Conservation (phyloP, 2,113 vertebrate genomes). For the Trichechus manatus region DNA sequence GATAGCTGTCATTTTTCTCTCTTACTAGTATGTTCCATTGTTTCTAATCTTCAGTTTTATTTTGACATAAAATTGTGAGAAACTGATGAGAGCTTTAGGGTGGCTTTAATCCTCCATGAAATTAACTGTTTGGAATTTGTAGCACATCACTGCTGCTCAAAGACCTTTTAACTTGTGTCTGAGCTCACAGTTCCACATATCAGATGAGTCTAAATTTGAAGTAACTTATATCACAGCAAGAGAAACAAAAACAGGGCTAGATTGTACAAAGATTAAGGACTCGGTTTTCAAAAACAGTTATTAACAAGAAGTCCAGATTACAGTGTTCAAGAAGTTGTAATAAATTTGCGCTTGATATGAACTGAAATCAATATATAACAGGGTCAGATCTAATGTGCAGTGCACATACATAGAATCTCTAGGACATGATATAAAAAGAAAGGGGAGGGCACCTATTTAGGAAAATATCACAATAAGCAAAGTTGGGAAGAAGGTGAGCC, state of each 20-base stretch:
- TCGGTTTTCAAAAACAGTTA: background rate
- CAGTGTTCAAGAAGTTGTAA: background rate
- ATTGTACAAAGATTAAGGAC: background rate
- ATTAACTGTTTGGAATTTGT: constrained; percentile 53
- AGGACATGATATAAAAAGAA: background rate
- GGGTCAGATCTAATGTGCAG: background rate
- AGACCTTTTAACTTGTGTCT: constrained; percentile 52
- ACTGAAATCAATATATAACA: background rate
- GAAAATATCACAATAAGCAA: constrained; percentile 1
- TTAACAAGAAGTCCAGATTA: background rate
- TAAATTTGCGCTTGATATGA: background rate
- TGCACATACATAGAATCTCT: background rate
- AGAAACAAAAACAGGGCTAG: background rate
- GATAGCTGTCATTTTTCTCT: constrained; percentile 19
- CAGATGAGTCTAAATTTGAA: constrained; percentile 55
- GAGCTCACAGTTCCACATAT: constrained; percentile 39
- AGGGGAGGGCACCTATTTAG: background rate
- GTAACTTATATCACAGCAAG: background rate
- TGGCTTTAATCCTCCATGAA: constrained; percentile 64
- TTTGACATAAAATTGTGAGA: constrained; percentile 48
- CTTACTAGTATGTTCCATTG: background rate
- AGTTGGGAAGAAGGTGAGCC: background rate
- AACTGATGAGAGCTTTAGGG: background rate
- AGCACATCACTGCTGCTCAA: constrained; percentile 28
- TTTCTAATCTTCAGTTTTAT: constrained; percentile 43